These are phyloP conservation scores for Botia kubotai DNA, from an alignment of 2,797 vertebrate genomes.

Conservation along the genomic window DNA sequence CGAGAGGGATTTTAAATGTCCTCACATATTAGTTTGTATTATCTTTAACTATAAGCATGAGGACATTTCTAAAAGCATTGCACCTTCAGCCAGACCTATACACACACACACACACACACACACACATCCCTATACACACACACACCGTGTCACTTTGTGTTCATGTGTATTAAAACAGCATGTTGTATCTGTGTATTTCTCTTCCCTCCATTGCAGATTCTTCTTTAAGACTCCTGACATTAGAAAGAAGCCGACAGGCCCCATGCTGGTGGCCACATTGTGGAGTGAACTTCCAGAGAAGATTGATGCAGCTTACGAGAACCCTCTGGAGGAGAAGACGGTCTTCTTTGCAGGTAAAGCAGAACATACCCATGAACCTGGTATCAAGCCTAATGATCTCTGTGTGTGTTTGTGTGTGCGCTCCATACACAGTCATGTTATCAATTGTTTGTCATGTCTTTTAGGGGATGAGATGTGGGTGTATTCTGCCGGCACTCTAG, in stretches of 20 bases:
- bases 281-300: constrained; percentile 93
- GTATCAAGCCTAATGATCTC: neutral
- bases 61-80: too few species aligned
- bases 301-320: constrained; percentile 95
- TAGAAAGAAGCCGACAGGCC: constrained; percentile 87
- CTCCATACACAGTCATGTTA: neutral
- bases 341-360: constrained; percentile 93
- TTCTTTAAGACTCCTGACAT: constrained; percentile 90
- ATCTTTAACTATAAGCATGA: too few species aligned
- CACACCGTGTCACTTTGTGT: neutral
- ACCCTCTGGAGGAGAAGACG: constrained; percentile 90
- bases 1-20: too few species aligned
- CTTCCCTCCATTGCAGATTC: constrained; percentile 81
- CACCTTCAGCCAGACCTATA: too few species aligned
- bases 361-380: constrained; percentile 4
- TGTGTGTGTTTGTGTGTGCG: neutral
- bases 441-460: neutral
- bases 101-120: too few species aligned
- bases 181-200: constrained; percentile 10
- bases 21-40: too few species aligned
- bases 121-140: too few species aligned
- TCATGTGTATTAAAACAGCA: neutral
- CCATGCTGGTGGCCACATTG: constrained; percentile 92
- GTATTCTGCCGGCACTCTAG: constrained; percentile 88
- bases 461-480: constrained; percentile 93